Conservation (phyloP, 2,888 invertebrate species). For the Stenolophus ochropezus region DNA sequence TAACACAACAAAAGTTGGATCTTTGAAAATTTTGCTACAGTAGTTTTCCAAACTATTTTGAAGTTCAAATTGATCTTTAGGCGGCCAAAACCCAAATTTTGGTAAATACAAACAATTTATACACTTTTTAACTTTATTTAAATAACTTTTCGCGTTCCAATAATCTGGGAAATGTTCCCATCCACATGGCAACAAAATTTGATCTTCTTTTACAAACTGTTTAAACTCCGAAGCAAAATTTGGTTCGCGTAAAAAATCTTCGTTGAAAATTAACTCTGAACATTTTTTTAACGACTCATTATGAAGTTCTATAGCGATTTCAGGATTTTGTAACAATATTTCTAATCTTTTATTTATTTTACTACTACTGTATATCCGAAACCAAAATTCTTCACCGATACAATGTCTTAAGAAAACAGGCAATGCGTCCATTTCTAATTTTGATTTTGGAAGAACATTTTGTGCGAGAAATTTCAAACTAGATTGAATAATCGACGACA, state of each 20-base stretch:
- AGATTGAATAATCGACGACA: conserved; percentile 67
- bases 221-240: conserved; percentile 81
- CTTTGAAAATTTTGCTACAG: conserved; percentile 74
- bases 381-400: conserved; percentile 80
- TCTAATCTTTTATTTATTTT: conserved; percentile 72
- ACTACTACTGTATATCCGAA: conserved; percentile 73
- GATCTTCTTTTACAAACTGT: conserved; percentile 73
- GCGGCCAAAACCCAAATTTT: conserved; percentile 73
- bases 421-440: conserved; percentile 77
- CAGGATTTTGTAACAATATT: conserved; percentile 75
- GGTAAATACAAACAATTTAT: conserved; percentile 77
- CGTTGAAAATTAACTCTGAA: conserved; percentile 77
- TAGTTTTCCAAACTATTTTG: conserved; percentile 74
- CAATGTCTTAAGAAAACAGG: conserved; percentile 76
- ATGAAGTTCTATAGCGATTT: conserved; percentile 78
- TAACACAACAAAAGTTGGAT: not conserved
- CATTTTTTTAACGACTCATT: conserved; percentile 81
- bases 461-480: conserved; percentile 73
- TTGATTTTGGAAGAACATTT: conserved; percentile 70
- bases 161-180: conserved; percentile 81
- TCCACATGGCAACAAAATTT: conserved; percentile 78
- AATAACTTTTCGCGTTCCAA: conserved; percentile 76
- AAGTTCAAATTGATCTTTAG: conserved; percentile 72
- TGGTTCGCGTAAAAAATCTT: conserved; percentile 77
- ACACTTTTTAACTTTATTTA: conserved; percentile 74